Percentiles rank a stretch among this genome's conserved stretches.
phyloP scores from a whole-genome alignment of 1,140 invertebrate species.

The Lanistes nyassanus region DNA sequence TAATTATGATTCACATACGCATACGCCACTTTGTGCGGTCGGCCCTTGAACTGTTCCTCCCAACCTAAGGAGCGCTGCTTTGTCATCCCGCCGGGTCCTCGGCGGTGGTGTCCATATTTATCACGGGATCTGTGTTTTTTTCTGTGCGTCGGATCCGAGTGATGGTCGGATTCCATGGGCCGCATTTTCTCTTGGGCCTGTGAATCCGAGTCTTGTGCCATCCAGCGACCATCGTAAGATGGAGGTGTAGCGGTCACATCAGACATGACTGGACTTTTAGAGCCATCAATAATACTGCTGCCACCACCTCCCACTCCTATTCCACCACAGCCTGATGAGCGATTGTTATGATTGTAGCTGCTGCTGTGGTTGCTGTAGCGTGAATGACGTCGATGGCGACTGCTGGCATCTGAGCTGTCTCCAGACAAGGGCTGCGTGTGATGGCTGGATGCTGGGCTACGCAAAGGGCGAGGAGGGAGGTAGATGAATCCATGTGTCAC shows the following conservation, averaged over 20 bases:
- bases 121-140: slow-evolving; percentile 44
- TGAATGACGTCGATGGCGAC: slow-evolving; percentile 36
- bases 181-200: slow-evolving; percentile 45
- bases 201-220: slow-evolving; percentile 51
- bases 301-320: slow-evolving; percentile 10
- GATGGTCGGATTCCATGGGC: slow-evolving; percentile 57
- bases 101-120: slow-evolving; percentile 43
- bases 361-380: slow-evolving; percentile 30
- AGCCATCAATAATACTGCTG: slow-evolving; percentile 24
- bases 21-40: slow-evolving; percentile 52
- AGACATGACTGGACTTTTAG: slow-evolving; percentile 28
- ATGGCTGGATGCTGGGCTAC: slow-evolving; percentile 30
- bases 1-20: slow-evolving; percentile 63
- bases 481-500: slow-evolving; percentile 16
- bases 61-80: slow-evolving; percentile 57
- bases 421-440: slow-evolving; percentile 37
- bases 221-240: slow-evolving; percentile 3
- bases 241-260: slow-evolving; percentile 31
- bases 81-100: slow-evolving; percentile 38
- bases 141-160: slow-evolving; percentile 58
- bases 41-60: slow-evolving; percentile 54
- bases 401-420: slow-evolving; percentile 53
- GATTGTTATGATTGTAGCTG: slow-evolving; percentile 13
- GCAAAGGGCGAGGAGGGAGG: slow-evolving; percentile 19
- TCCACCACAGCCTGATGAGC: not conserved